Evolutionary conservation across 2,113 vertebrate genomes (phyloP).

Genomic region (Camelus bactrianus): DNA sequence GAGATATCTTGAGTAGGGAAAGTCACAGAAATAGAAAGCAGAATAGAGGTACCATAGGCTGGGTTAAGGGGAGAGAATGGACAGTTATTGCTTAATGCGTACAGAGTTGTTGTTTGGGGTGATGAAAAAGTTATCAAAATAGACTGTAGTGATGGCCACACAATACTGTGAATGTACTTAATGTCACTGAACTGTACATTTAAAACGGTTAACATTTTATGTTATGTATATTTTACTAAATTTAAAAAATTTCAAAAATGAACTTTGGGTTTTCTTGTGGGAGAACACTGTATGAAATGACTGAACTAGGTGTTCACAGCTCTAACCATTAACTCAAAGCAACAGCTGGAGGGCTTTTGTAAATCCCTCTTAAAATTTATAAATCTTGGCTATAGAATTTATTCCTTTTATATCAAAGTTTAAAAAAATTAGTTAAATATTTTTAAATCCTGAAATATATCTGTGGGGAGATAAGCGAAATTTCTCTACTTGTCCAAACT

Average conservation of each 20-base stretch:
- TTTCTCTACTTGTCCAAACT: neutral
- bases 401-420: neutral
- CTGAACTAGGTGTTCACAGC: neutral
- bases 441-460: neutral
- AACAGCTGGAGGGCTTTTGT: neutral
- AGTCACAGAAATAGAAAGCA: neutral
- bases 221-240: neutral
- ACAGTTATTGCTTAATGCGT: neutral
- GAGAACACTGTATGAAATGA: neutral
- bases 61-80: neutral
- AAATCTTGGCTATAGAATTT: neutral
- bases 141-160: neutral
- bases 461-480: neutral
- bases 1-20: neutral
- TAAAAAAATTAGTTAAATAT: neutral
- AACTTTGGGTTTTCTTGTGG: neutral
- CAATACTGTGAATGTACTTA: neutral
- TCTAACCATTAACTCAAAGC: slow-evolving; percentile 29
- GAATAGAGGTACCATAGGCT: neutral
- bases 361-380: neutral
- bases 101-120: neutral
- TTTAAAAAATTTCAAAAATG: neutral
- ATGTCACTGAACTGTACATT: neutral
- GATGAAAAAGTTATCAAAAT: neutral
- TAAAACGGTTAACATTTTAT: neutral